A percentile compares a stretch with the other conserved stretches of the same genome.
Conservation (phyloP, 2,797 vertebrate genomes). For the Phoxinus dragarum region DNA sequence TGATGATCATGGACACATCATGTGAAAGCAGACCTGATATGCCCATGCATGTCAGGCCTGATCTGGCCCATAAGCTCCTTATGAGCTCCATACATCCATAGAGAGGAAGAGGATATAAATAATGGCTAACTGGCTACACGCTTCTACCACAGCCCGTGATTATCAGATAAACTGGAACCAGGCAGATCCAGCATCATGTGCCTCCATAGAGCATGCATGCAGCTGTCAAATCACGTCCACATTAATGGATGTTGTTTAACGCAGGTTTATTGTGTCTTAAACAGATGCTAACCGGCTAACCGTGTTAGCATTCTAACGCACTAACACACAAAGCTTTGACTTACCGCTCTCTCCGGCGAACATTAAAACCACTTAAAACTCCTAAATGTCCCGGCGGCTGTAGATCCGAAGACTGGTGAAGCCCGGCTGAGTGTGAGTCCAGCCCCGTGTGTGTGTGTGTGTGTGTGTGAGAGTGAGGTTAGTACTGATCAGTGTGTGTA, state of each 20-base stretch:
- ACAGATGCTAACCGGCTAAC: constrained; percentile 49
- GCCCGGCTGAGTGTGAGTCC: constrained; percentile 32
- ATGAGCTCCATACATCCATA: constrained; percentile 36
- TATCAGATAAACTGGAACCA: background rate
- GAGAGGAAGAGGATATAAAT: constrained; percentile 30
- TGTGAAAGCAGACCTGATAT: constrained; percentile 12
- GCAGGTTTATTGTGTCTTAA: constrained; percentile 40
- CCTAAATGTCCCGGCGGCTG: background rate
- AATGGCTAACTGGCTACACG: constrained; percentile 13
- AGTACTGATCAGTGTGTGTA: constrained; percentile 29
- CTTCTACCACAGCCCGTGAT: background rate
- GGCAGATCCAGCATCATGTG: background rate
- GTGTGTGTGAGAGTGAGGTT: background rate
- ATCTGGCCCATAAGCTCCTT: constrained; percentile 37
- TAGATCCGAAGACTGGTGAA: constrained; percentile 7
- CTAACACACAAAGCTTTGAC: constrained; percentile 50
- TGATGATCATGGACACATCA: background rate
- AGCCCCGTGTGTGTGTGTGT: constrained; percentile 8
- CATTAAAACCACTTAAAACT: constrained; percentile 62
- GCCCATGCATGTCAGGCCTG: constrained; percentile 33
- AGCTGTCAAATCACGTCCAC: background rate
- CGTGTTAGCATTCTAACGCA: constrained; percentile 18
- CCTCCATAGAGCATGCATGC: background rate
- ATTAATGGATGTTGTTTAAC: constrained; percentile 4
- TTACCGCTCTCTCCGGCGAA: constrained; percentile 67